A percentile compares a stretch with the other conserved stretches of the same genome.
These are phyloP conservation scores for Drosophila meridiana DNA, from an alignment of 2,888 invertebrate species.

Conservation along the genomic window DNA sequence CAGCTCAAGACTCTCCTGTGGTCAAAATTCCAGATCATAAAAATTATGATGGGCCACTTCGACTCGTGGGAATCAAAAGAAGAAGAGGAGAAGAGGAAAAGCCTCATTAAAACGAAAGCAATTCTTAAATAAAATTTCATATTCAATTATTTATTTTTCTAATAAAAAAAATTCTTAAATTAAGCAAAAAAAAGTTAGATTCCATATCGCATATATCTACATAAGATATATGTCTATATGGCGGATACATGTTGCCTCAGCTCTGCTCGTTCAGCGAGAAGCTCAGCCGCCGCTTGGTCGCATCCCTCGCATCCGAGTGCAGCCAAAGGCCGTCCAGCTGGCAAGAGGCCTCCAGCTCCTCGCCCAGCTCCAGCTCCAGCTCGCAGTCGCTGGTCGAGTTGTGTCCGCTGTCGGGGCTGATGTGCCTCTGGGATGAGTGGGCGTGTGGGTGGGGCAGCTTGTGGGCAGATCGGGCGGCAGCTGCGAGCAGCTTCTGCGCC, in stretches of 20 bases:
- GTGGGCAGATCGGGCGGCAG: conserved; percentile 46
- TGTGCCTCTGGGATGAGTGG: conserved; percentile 44
- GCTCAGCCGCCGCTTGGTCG: conserved; percentile 72
- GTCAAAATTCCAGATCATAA: conserved; percentile 37
- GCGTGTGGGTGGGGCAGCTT: conserved; percentile 27
- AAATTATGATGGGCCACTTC: conserved; percentile 29
- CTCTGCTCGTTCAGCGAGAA: conserved; percentile 54
- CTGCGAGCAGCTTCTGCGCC: conserved; percentile 75
- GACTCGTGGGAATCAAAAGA: conserved; percentile 45
- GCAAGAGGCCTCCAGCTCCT: conserved; percentile 58
- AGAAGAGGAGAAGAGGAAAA: neutral
- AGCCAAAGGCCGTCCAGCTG: conserved; percentile 65
- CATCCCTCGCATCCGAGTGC: conserved; percentile 56
- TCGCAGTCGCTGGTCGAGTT: conserved; percentile 82
- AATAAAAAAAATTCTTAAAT: conserved; percentile 42
- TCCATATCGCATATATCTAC: neutral
- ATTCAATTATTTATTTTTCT: conserved; percentile 47
- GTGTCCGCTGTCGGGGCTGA: conserved; percentile 84
- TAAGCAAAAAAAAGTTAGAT: conserved; percentile 38
- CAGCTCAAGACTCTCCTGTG: conserved; percentile 36
- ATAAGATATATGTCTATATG: neutral
- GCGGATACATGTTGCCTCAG: conserved; percentile 30
- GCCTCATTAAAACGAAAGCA: conserved; percentile 25
- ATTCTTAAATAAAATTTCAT: neutral
- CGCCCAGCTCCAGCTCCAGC: conserved; percentile 50